A percentile compares a stretch with the other conserved stretches of the same genome.
phyloP scores from a whole-genome alignment of 2,797 vertebrate genomes.

The Arctocebus calabarensis region DNA sequence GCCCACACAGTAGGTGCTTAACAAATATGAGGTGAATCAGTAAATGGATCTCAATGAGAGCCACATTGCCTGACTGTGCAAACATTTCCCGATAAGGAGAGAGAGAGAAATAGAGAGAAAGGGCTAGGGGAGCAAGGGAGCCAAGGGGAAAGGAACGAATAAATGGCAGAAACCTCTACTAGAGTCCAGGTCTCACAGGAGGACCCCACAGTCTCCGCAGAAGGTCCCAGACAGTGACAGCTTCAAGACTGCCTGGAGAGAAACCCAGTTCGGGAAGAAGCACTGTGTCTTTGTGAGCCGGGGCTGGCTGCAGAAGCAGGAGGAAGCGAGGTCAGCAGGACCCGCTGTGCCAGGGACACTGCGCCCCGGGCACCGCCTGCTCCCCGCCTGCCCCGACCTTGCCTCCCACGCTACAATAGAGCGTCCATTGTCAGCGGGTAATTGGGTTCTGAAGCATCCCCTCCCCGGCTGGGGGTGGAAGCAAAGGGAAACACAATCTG shows the following conservation, averaged over 20 bases:
- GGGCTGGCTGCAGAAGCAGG: neutral
- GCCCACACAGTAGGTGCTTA: neutral
- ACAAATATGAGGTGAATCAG: neutral
- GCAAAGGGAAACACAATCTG: constrained; percentile 39
- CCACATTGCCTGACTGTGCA: too few species aligned
- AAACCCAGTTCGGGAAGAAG: neutral
- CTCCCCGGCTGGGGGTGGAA: neutral
- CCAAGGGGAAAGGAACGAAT: too few species aligned
- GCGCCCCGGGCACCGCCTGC: neutral
- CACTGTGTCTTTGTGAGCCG: neutral
- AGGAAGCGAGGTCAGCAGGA: neutral
- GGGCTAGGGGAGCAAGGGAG: neutral
- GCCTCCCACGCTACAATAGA: neutral
- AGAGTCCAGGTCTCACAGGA: fast-evolving
- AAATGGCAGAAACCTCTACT: neutral
- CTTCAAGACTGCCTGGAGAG: neutral
- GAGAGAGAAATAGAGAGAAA: neutral
- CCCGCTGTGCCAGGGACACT: constrained; percentile 9
- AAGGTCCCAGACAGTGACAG: neutral
- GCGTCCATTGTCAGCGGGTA: neutral
- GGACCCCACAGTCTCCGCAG: neutral
- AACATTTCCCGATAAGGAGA: neutral
- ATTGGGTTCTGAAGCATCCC: neutral
- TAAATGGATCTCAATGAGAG: neutral
- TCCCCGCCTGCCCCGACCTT: neutral